phyloP scores from a whole-genome alignment of 1,140 invertebrate species.

The Oscheius sp. region DNA sequence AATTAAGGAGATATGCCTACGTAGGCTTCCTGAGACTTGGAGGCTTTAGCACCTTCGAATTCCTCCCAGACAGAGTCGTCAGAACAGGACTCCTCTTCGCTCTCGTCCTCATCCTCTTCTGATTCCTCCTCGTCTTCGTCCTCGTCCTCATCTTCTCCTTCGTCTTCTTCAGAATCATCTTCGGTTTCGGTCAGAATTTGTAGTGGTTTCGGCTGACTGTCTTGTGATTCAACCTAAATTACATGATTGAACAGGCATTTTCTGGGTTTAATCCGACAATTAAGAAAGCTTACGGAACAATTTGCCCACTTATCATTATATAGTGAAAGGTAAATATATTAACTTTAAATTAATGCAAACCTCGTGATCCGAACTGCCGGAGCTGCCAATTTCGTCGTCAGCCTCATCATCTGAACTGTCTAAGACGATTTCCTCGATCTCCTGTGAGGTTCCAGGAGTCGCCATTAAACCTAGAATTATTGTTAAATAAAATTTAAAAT shows the following conservation, averaged over 20 bases:
- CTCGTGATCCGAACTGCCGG: background rate
- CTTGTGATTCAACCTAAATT: background rate
- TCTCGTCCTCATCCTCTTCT: background rate
- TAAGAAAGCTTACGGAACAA: background rate
- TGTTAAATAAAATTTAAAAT: too few species aligned
- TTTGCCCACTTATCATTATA: too few species aligned
- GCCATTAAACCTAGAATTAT: too few species aligned
- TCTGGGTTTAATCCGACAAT: background rate
- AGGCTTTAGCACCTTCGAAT: background rate
- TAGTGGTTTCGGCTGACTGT: background rate
- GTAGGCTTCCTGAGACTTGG: background rate
- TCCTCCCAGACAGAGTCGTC: conserved; percentile 21
- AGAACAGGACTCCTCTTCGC: conserved; percentile 11
- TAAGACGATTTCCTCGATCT: background rate
- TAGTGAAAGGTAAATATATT: too few species aligned
- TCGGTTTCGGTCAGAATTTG: background rate
- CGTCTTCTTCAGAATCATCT: background rate
- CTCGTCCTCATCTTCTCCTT: background rate
- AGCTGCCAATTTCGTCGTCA: background rate
- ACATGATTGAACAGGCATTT: background rate
- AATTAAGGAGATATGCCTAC: background rate
- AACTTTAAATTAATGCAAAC: too few species aligned
- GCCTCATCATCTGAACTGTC: background rate
- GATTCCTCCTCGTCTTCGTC: background rate
- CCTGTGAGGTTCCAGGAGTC: too few species aligned